phyloP scores from a whole-genome alignment of 2,797 vertebrate genomes.

The Harpagifer antarcticus region DNA sequence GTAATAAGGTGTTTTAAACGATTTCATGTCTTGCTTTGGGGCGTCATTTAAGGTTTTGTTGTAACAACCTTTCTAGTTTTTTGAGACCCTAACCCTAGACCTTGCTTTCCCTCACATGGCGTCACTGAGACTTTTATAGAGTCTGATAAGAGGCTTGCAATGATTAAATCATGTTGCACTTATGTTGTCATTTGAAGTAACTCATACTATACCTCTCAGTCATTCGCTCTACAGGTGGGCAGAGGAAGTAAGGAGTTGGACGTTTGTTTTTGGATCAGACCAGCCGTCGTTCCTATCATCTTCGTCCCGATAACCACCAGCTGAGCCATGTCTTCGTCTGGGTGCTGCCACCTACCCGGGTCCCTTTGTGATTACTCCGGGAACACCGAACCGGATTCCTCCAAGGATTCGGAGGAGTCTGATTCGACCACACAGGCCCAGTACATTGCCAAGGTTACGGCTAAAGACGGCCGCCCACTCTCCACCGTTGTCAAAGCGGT shows the following conservation, averaged over 20 bases:
- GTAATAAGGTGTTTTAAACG: background rate
- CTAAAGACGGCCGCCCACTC: slow-evolving; percentile 93
- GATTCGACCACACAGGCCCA: slow-evolving; percentile 88
- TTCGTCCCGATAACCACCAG: slow-evolving; percentile 41
- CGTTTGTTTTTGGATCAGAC: slow-evolving; percentile 38
- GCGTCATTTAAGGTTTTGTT: background rate
- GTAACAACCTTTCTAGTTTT: no score
- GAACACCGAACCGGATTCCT: slow-evolving; percentile 84
- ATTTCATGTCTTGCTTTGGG: background rate
- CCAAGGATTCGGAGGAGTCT: slow-evolving; percentile 91
- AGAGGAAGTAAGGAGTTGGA: slow-evolving; percentile 30
- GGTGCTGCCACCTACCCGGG: slow-evolving; percentile 95
- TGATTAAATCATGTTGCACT: slow-evolving; percentile 1
- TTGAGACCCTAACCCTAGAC: background rate
- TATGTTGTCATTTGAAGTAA: slow-evolving; percentile 2
- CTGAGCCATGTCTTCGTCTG: slow-evolving; percentile 92
- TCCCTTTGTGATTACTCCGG: slow-evolving; percentile 94
- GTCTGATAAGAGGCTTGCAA: background rate
- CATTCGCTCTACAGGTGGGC: slow-evolving; percentile 47
- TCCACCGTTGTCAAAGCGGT: slow-evolving; percentile 95
- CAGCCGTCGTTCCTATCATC: slow-evolving; percentile 32
- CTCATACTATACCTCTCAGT: slow-evolving; percentile 18
- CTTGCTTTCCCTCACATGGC: background rate
- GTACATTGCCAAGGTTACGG: slow-evolving; percentile 93
- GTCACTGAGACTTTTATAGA: background rate